Percentiles rank a stretch among this genome's conserved stretches.
These are phyloP conservation scores for Axis porcinus DNA, from an alignment of 2,113 vertebrate genomes.

Conservation along the genomic window DNA sequence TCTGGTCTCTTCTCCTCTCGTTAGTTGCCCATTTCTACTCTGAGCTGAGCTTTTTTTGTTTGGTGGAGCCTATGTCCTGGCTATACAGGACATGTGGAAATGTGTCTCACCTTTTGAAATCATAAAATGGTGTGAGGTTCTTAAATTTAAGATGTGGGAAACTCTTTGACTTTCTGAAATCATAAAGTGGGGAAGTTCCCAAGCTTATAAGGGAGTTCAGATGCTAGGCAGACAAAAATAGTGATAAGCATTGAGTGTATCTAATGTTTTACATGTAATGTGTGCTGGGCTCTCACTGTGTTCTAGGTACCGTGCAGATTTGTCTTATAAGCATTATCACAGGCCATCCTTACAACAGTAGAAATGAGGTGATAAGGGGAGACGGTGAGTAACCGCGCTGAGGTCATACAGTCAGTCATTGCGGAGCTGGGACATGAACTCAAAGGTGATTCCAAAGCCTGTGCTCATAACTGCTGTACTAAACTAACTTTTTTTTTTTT, in stretches of 20 bases:
- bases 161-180: conserved; percentile 1
- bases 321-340: not conserved
- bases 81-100: not conserved
- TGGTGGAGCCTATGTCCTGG: not conserved
- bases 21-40: not conserved
- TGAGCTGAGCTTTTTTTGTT: not conserved
- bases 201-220: not conserved
- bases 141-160: not conserved
- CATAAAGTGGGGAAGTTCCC: not conserved
- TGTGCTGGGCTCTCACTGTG: not conserved
- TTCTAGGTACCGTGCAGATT: not conserved
- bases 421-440: not conserved
- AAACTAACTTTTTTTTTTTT: not conserved
- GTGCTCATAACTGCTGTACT: not conserved
- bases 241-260: not conserved
- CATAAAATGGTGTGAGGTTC: not conserved
- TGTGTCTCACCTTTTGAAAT: not conserved
- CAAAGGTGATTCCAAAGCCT: not conserved
- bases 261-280: not conserved
- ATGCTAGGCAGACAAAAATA: not conserved
- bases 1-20: not conserved
- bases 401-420: not conserved
- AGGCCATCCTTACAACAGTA: not conserved
- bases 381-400: not conserved
- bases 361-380: not conserved